Evolutionary conservation across 2,888 invertebrate species (phyloP).

Genomic region (Coenonympha glycerion): DNA sequence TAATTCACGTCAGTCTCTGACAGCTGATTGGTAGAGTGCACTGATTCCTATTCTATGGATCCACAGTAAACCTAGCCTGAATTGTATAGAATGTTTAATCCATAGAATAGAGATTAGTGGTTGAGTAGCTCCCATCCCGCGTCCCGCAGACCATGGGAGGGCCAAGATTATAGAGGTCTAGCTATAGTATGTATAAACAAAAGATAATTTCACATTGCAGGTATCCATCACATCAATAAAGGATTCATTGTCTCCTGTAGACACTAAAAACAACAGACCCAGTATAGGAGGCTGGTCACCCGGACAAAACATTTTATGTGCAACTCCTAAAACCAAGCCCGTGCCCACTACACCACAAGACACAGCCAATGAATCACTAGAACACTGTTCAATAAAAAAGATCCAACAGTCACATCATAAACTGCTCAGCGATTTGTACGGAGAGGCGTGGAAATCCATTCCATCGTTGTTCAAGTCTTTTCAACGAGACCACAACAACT

Average conservation of each 20-base stretch:
- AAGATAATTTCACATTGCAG: no score
- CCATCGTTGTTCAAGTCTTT: slow-evolving; percentile 59
- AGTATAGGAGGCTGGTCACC: slow-evolving; percentile 65
- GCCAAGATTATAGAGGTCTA: no score
- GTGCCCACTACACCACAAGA: slow-evolving; percentile 60
- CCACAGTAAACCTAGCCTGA: no score
- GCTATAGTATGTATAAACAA: no score
- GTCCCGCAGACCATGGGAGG: no score
- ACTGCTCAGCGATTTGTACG: slow-evolving; percentile 70
- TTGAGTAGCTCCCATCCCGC: no score
- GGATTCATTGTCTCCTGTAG: slow-evolving; percentile 36
- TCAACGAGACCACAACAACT: slow-evolving; percentile 43
- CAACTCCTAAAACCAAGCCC: slow-evolving; percentile 48
- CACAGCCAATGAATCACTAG: slow-evolving; percentile 52
- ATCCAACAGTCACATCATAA: slow-evolving; percentile 62
- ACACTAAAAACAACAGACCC: slow-evolving; percentile 38
- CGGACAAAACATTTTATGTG: slow-evolving; percentile 57
- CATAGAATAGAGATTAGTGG: no score
- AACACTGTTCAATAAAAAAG: slow-evolving; percentile 60
- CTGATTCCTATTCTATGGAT: no score
- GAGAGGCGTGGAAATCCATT: slow-evolving; percentile 73
- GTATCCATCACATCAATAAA: slow-evolving; percentile 51
- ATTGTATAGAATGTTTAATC: no score
- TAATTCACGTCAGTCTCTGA: no score
- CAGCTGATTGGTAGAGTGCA: no score